Conservation (phyloP, 2,113 vertebrate genomes). For the Solenodon paradoxus region DNA sequence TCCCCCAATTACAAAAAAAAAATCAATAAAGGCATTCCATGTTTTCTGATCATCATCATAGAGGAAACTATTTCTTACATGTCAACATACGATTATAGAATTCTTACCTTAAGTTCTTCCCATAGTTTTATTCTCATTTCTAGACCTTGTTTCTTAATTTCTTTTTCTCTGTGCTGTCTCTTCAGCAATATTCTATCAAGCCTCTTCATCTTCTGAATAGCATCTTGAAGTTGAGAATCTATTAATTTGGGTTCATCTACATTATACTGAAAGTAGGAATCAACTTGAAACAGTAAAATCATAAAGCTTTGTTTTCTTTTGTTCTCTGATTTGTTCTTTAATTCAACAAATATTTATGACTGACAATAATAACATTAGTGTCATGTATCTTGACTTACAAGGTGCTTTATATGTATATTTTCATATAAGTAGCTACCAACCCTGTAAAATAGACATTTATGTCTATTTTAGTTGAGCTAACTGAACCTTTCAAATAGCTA, state of each 20-base stretch:
- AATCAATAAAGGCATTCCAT: background rate
- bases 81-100: background rate
- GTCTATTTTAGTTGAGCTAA: background rate
- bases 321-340: background rate
- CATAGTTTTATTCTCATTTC: constrained; percentile 87
- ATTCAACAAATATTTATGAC: background rate
- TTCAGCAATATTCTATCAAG: constrained; percentile 88
- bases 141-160: constrained; percentile 85
- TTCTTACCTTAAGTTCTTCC: constrained; percentile 88
- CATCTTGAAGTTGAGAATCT: constrained; percentile 82
- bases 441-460: background rate
- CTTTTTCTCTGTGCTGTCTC: constrained; percentile 83
- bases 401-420: background rate
- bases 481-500: background rate
- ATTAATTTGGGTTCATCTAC: constrained; percentile 69
- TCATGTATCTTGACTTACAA: background rate
- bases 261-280: constrained; percentile 36
- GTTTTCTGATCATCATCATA: background rate
- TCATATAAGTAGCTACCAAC: background rate
- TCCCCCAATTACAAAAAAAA: background rate
- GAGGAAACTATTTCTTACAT: background rate
- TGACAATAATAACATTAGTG: background rate
- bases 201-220: constrained; percentile 87
- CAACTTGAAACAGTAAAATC: background rate
- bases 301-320: background rate